phyloP scores from a whole-genome alignment of 2,888 invertebrate species.

The Lingula anatina region DNA sequence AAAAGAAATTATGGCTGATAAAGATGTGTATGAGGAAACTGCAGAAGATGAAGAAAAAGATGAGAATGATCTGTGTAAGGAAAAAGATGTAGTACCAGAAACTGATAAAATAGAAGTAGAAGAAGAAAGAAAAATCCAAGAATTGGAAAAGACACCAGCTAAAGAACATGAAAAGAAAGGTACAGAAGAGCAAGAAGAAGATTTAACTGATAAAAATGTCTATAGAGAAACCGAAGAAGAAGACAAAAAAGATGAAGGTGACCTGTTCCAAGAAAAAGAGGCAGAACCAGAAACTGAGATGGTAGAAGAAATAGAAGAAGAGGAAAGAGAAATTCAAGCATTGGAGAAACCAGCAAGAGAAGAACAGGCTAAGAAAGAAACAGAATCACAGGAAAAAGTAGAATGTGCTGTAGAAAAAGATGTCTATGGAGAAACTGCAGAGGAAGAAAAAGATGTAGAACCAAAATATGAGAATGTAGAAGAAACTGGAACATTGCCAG shows the following conservation, averaged over 20 bases:
- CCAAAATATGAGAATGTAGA: too few species aligned
- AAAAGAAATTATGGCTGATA: neutral
- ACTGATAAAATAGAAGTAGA: constrained; percentile 7
- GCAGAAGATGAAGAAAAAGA: constrained; percentile 17
- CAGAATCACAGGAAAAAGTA: neutral
- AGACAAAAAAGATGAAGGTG: constrained; percentile 13
- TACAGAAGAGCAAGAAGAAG: constrained; percentile 11
- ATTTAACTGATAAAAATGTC: constrained; percentile 6
- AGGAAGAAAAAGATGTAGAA: too few species aligned
- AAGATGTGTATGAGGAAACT: constrained; percentile 10
- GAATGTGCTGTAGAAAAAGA: constrained; percentile 5
- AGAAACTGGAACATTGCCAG: too few species aligned
- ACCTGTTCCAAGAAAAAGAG: constrained; percentile 1
- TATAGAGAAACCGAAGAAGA: constrained; percentile 14
- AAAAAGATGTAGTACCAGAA: constrained; percentile 8
- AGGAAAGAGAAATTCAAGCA: constrained; percentile 5
- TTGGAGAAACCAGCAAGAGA: neutral
- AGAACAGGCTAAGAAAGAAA: too few species aligned
- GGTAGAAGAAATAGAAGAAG: constrained; percentile 8
- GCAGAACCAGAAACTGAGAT: constrained; percentile 12
- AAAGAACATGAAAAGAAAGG: constrained; percentile 10
- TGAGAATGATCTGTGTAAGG: constrained; percentile 21
- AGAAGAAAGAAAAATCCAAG: neutral
- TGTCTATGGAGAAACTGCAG: constrained; percentile 20
- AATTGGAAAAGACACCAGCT: constrained; percentile 6